These are phyloP conservation scores for Zaprionus bogoriensis DNA, from an alignment of 2,888 invertebrate species.

Conservation along the genomic window DNA sequence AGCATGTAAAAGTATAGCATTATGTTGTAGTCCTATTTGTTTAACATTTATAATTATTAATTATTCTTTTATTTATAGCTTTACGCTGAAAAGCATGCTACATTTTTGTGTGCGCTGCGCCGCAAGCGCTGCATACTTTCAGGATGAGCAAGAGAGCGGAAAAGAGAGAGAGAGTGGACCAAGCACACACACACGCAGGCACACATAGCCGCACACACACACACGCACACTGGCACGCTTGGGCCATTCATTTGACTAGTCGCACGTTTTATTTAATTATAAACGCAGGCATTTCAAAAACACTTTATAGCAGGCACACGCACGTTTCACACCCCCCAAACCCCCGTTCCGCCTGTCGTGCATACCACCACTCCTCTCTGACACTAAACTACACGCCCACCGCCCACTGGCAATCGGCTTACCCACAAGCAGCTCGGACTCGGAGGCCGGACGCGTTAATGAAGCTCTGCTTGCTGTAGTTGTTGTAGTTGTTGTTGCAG, in stretches of 20 bases:
- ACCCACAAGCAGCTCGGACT: conserved; percentile 68
- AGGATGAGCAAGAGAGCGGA: conserved; percentile 9
- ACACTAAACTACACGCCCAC: conserved; percentile 6
- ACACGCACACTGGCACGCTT: conserved; percentile 21
- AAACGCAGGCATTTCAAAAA: conserved; percentile 70
- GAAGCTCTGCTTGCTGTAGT: conserved; percentile 56
- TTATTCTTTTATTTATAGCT: too few relatives aligned
- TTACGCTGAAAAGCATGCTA: conserved; percentile 60
- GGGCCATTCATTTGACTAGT: conserved; percentile 56
- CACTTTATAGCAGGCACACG: conserved; percentile 61
- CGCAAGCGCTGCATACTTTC: conserved; percentile 59
- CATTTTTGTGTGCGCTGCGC: conserved; percentile 28
- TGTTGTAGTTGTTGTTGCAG: conserved; percentile 24
- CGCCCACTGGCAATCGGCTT: conserved; percentile 45
- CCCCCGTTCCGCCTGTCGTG: neutral
- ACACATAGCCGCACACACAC: conserved; percentile 19
- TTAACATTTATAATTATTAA: too few relatives aligned
- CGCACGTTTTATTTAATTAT: conserved; percentile 72
- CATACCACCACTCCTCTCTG: conserved; percentile 1
- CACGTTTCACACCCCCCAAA: conserved; percentile 13
- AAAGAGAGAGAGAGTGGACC: neutral
- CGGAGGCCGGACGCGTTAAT: conserved; percentile 74
- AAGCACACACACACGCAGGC: conserved; percentile 8
- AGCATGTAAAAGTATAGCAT: too few relatives aligned
- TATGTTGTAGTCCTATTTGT: too few relatives aligned